Conservation (phyloP, 2,888 invertebrate genomes). For the Philonicus albiceps region DNA sequence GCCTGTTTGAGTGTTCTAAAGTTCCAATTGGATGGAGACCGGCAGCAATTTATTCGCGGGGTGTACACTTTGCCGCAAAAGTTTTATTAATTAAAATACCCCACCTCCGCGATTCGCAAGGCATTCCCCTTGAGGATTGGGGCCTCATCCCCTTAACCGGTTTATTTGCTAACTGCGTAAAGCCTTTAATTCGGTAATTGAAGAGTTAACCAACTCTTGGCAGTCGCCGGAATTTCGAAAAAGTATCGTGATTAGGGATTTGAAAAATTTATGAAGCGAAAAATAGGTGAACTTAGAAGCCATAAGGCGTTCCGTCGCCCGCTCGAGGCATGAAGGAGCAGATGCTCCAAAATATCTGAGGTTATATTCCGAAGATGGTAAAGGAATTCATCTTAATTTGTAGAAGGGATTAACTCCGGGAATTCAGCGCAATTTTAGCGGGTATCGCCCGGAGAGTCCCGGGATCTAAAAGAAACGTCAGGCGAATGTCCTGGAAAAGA, state of each 20-base stretch:
- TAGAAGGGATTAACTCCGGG: conserved; percentile 46
- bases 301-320: conserved; percentile 20
- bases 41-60: conserved; percentile 3
- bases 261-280: conserved; percentile 49
- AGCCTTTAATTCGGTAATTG: conserved; percentile 47
- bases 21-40: background rate
- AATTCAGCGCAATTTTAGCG: conserved; percentile 38
- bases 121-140: background rate
- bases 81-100: conserved; percentile 47
- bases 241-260: conserved; percentile 43
- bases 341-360: background rate
- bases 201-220: conserved; percentile 34
- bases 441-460: background rate
- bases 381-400: conserved; percentile 47
- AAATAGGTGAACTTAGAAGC: conserved; percentile 48
- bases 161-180: conserved; percentile 40
- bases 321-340: background rate
- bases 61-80: conserved; percentile 34
- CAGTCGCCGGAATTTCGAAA: conserved; percentile 4
- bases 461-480: background rate
- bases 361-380: background rate
- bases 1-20: background rate
- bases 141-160: background rate
- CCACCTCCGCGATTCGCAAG: background rate
- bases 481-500: conserved; percentile 15